Evolutionary conservation across 1,140 invertebrate species (phyloP).

Genomic region (Cecropterus lyciades): DNA sequence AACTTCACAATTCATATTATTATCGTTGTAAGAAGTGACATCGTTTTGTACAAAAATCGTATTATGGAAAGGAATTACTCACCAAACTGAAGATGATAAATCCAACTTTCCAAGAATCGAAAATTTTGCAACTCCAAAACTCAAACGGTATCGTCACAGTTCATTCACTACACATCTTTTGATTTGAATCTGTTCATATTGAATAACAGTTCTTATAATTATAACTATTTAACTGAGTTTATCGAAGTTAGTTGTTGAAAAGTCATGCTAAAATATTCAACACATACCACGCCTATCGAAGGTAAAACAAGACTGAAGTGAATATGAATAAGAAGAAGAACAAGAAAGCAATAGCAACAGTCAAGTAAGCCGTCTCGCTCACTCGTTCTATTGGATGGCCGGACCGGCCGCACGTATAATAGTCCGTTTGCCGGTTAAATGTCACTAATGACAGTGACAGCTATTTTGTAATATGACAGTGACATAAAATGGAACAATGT

Average conservation of each 20-base stretch:
- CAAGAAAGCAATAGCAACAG: background rate
- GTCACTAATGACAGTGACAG: no score
- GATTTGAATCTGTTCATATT: constrained; percentile 28
- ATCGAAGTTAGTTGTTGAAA: constrained; percentile 37
- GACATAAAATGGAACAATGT: no score
- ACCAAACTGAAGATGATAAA: constrained; percentile 70
- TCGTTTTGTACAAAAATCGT: constrained; percentile 9
- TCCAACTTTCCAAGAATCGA: constrained; percentile 73
- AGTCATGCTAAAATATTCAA: constrained; percentile 18
- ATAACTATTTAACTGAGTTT: constrained; percentile 24
- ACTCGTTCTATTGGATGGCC: background rate
- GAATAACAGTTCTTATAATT: constrained; percentile 8
- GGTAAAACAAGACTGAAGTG: constrained; percentile 38
- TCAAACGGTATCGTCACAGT: constrained; percentile 54
- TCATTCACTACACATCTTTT: constrained; percentile 48
- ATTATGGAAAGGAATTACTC: constrained; percentile 58
- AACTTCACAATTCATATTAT: no score
- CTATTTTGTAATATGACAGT: no score
- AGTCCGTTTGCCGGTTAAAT: no score
- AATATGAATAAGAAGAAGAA: background rate
- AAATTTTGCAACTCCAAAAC: constrained; percentile 48
- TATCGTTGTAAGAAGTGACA: no score
- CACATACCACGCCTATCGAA: constrained; percentile 32
- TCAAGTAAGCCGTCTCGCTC: background rate
- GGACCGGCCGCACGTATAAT: no score